Conservation (phyloP, 2,888 invertebrate genomes). For the Orthosia gracilis region DNA sequence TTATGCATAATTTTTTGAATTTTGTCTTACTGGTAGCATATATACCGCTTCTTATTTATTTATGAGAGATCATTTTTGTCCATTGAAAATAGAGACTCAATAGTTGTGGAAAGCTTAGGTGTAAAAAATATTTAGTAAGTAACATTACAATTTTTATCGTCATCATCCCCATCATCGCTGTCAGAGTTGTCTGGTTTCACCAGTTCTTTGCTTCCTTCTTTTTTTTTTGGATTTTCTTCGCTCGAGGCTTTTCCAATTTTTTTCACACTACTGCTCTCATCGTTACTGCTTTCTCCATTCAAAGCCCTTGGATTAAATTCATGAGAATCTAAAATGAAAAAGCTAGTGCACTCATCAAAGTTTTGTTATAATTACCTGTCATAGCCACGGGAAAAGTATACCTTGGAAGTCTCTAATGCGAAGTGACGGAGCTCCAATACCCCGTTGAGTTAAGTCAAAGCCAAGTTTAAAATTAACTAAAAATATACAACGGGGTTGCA, state of each 20-base stretch:
- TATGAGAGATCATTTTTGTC: neutral
- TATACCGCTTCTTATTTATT: neutral
- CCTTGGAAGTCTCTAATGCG: slow-evolving; percentile 79
- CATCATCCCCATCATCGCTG: slow-evolving; percentile 58
- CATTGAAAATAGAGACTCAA: neutral
- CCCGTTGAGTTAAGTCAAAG: slow-evolving; percentile 79
- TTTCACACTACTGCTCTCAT: slow-evolving; percentile 26
- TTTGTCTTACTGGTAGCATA: neutral
- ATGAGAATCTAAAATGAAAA: slow-evolving; percentile 60
- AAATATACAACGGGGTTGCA: slow-evolving; percentile 64
- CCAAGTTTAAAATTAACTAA: slow-evolving; percentile 82
- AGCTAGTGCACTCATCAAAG: slow-evolving; percentile 15
- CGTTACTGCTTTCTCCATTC: slow-evolving; percentile 44
- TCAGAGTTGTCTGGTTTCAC: slow-evolving; percentile 49
- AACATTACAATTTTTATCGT: slow-evolving; percentile 51
- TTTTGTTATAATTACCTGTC: neutral
- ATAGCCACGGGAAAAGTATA: slow-evolving; percentile 57
- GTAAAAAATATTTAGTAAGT: neutral
- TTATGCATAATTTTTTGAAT: neutral
- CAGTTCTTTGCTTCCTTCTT: slow-evolving; percentile 59
- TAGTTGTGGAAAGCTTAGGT: neutral
- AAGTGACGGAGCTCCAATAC: slow-evolving; percentile 75
- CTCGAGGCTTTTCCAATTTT: slow-evolving; percentile 67
- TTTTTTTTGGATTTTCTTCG: slow-evolving; percentile 60
- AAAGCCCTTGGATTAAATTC: slow-evolving; percentile 67